Percentiles rank a stretch among this genome's conserved stretches.
phyloP scores from a whole-genome alignment of 2,113 vertebrate genomes.

The Lamprologus tigripictilis region DNA sequence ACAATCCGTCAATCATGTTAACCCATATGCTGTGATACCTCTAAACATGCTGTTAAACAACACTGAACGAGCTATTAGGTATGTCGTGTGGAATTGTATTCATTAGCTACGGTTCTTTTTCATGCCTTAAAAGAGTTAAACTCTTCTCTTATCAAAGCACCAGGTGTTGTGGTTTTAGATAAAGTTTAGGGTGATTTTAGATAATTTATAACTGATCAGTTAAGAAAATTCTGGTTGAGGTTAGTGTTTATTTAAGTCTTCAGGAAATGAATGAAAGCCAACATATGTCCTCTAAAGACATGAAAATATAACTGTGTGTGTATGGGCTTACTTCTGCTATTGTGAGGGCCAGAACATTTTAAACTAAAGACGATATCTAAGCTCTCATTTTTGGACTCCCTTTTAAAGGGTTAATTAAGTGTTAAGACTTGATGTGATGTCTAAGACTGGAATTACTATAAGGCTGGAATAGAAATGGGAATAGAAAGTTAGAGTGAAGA shows the following conservation, averaged over 20 bases:
- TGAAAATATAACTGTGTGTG: not conserved
- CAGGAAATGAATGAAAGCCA: not conserved
- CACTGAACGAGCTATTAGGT: rapidly evolving
- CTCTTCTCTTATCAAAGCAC: not conserved
- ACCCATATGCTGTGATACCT: not conserved
- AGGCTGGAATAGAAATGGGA: not conserved
- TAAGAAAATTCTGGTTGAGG: not conserved
- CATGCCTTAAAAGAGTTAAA: not conserved
- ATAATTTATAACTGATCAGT: not conserved
- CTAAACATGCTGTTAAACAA: not conserved
- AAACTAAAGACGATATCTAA: not conserved
- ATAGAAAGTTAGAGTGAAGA: not conserved
- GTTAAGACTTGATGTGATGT: not conserved
- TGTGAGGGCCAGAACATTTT: not conserved
- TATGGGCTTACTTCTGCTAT: not conserved
- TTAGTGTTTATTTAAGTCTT: not conserved
- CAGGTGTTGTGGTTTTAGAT: not conserved
- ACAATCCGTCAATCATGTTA: not conserved
- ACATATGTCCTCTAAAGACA: not conserved
- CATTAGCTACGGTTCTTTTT: not conserved
- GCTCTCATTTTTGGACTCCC: not conserved
- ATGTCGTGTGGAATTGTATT: not conserved
- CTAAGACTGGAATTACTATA: not conserved
- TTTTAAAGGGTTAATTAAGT: not conserved
- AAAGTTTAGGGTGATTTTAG: not conserved